Evolutionary conservation across 2,888 invertebrate genomes (phyloP).

Genomic region (Strigamia crassipes): DNA sequence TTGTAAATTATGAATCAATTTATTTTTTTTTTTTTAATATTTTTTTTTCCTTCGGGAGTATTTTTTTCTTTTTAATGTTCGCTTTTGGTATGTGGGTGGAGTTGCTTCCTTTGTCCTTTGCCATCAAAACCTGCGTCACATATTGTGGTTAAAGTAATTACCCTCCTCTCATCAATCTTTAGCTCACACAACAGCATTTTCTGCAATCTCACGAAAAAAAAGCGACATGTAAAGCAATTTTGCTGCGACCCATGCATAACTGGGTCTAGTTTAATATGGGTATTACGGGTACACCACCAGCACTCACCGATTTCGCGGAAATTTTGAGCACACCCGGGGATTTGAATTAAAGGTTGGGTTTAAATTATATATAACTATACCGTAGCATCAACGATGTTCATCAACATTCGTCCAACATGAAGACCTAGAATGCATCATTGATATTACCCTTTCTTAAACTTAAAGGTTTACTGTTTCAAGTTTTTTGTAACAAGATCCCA

Average conservation of each 20-base stretch:
- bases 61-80: background rate
- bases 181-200: background rate
- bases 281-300: no score
- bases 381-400: no score
- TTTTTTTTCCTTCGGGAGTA: background rate
- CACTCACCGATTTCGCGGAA: no score
- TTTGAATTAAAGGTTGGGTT: no score
- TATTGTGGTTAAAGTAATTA: constrained; percentile 36
- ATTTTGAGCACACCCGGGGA: no score
- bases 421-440: no score
- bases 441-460: no score
- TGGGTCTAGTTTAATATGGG: no score
- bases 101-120: constrained; percentile 30
- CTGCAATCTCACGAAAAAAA: background rate
- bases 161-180: constrained; percentile 25
- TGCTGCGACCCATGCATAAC: background rate
- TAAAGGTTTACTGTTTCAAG: no score
- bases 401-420: no score
- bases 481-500: no score
- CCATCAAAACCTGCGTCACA: background rate
- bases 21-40: background rate
- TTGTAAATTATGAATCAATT: background rate
- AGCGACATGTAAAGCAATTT: background rate
- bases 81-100: background rate
- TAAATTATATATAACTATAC: no score